These are phyloP conservation scores for Drosophila eugracilis DNA, from an alignment of 1,140 invertebrate genomes.

Conservation along the genomic window DNA sequence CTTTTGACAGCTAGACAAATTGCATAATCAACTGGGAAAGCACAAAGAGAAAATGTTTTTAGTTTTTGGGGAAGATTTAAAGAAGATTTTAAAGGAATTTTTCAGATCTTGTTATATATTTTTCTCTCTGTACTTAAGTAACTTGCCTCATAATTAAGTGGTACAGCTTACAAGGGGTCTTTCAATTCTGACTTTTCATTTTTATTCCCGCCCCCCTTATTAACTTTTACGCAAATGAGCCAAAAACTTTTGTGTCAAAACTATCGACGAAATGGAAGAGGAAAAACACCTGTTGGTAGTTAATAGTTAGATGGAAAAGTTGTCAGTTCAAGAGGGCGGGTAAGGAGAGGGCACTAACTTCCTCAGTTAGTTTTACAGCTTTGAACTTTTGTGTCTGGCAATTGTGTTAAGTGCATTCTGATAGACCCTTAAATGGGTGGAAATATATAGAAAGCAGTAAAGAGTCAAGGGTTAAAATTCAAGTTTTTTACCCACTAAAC, in stretches of 20 bases:
- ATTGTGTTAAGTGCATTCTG: conserved; percentile 81
- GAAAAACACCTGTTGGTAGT: conserved; percentile 62
- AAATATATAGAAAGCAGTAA: conserved; percentile 27
- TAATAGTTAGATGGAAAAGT: not conserved
- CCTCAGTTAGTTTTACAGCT: conserved; percentile 70
- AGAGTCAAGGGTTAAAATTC: too few species aligned
- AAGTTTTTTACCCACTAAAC: too few species aligned
- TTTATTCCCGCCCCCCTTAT: not conserved
- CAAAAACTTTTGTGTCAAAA: conserved; percentile 68
- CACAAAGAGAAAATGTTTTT: too few species aligned
- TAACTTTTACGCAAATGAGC: conserved; percentile 75
- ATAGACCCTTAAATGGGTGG: conserved; percentile 61
- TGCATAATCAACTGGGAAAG: conserved; percentile 41
- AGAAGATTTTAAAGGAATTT: too few species aligned
- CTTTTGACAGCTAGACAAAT: conserved; percentile 60
- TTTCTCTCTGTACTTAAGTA: not conserved
- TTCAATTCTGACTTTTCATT: conserved; percentile 5
- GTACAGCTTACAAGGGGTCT: conserved; percentile 6
- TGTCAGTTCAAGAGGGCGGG: too few species aligned
- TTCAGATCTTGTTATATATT: not conserved
- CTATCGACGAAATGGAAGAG: conserved; percentile 57
- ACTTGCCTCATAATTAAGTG: conserved; percentile 5
- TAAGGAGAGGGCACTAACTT: conserved; percentile 40
- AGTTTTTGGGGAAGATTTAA: too few species aligned
- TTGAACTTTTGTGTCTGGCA: conserved; percentile 73